A percentile compares a stretch with the other conserved stretches of the same genome.
Conservation (phyloP, 2,888 invertebrate species). For the Drosophila austrosaltans region DNA sequence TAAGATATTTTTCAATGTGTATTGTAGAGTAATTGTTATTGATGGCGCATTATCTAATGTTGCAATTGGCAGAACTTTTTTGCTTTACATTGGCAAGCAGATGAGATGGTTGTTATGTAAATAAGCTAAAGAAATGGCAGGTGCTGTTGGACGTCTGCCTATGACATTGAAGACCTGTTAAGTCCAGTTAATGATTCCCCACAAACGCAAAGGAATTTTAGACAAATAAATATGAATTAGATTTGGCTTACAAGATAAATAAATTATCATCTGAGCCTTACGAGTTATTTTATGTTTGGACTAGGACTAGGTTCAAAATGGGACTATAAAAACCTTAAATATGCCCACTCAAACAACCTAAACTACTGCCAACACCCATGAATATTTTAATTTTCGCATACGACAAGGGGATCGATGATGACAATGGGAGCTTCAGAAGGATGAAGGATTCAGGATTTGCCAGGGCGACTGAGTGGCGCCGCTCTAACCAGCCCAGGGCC, state of each 20-base stretch:
- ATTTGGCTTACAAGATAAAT: background rate
- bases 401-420: conserved; percentile 19
- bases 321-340: background rate
- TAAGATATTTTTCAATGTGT: background rate
- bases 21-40: conserved; percentile 64
- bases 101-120: background rate
- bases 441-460: conserved; percentile 42
- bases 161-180: conserved; percentile 10
- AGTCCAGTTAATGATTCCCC: background rate
- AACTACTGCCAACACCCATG: conserved; percentile 46
- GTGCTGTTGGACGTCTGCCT: background rate
- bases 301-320: background rate
- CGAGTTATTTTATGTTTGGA: background rate
- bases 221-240: background rate
- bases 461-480: conserved; percentile 69
- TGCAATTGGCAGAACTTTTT: conserved; percentile 5
- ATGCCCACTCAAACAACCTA: conserved; percentile 15
- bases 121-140: background rate
- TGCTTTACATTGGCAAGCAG: background rate
- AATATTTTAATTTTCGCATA: conserved; percentile 62
- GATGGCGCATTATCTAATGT: conserved; percentile 64
- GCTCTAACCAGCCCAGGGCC: conserved; percentile 62
- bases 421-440: conserved; percentile 9
- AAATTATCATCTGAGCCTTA: background rate
- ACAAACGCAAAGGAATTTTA: background rate